Evolutionary conservation across 1,140 invertebrate genomes (phyloP), one percentile per base, ranked within the genome.

Genomic region (Holotrichia oblita): DNA sequence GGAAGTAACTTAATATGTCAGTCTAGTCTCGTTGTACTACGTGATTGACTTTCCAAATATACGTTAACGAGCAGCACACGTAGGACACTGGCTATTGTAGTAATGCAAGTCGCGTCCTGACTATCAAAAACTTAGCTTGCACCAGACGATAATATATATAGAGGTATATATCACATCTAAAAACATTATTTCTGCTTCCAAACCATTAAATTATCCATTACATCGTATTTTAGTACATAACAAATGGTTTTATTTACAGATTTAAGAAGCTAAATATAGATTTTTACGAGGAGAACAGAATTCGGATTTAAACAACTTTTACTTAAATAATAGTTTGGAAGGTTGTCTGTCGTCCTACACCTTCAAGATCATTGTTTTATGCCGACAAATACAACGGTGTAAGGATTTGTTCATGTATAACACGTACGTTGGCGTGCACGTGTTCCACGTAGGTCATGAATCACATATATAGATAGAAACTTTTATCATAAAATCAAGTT

Each of bases 401-500:
- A 34, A 27, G 24, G 27, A 69, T 69, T 34, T 69, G 27, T 69
- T 69, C 22, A 69, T 69, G 61, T 20, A 69, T 34, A 27, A 34
- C 7, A 27, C 61, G 27, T 27, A 69, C 27, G 61, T 69, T 69
- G 27, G 61, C 61, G 22, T 27, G 61, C 61, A 69, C 27, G 61
- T 69, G 61, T 69, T 69, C 22, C 61, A 27, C 61, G 20, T 22
- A 27, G 10, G 12, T 12, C 24, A 22, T 34, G 27, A 24, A 69
- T 69, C 12, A 24, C 61, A 69, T 69, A 8, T 69, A 27, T 20
- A 22, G 22, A 9, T 27, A 69, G 8, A 27, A 34, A 27, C 9
- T 69, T 34, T 69, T 69, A 69, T 69, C 61, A 12, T 17, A 10
- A 69, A 34, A 27, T 69, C 61, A 69, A 69, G 10, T 24, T 69